Evolutionary conservation across 2,797 vertebrate species (phyloP), one percentile per base, ranked within the genome.

Genomic region (Sebastes wilsoni): DNA sequence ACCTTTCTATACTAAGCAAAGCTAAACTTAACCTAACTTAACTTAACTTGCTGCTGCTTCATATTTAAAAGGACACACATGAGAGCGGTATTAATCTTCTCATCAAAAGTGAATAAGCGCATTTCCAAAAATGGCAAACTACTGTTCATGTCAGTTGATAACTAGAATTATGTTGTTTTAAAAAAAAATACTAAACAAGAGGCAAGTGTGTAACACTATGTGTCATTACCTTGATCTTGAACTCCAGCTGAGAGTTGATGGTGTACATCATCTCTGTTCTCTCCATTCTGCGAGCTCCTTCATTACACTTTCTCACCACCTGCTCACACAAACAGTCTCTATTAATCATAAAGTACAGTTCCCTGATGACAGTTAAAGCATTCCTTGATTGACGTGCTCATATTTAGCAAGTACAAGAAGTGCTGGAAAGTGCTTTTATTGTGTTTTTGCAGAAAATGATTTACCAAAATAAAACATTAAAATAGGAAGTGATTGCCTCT

Each of bases 251-350:
- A 59, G 97, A 99, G 93, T 99, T 99, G 27, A 99, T 99, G 0
- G 97, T 99, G 85, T 98, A 99, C 98, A 99, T 98, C 99, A 99
- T 98, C 88, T 99, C 99, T 0, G 97, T 99, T 88, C 98, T 95
- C 81, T 99, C 99, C 99, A 99, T 99, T 12, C 94, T 99, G 56
- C 97, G 96, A 74, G 99, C 98, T 0, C 98, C 99, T 93, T 99
- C 99, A 2, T 99, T 99, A 81, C 99, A 99, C 38, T 98, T 96
- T 11, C 98, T 96, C 18, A 99, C 99, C 86, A 99, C 93, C 99
- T 99, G 86, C 22, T 20, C 73, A 55, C 18, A 60, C 46, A 84
- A 49, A 84, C 30, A 42, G 2, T 52, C 4, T 58, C 5, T 12
- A 22, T 32, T 66, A 70, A 72, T 34, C 5, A 72, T 0, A 46